Evolutionary conservation across 2,888 invertebrate genomes (phyloP), one percentile per base, ranked within the genome.

Genomic region (Idaea straminata): DNA sequence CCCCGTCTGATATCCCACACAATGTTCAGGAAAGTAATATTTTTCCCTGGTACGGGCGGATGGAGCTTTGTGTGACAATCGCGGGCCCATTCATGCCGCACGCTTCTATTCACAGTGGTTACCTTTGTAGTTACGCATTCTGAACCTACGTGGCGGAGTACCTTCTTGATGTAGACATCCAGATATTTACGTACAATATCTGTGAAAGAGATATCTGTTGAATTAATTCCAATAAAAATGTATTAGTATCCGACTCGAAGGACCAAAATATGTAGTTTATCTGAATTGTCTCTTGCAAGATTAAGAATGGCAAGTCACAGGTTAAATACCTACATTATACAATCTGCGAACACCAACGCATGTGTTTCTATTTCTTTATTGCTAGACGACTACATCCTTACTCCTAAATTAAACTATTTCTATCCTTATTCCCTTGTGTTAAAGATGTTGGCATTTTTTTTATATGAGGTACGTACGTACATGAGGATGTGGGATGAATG

Each of bases 261-360:
- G 47, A 7, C 36, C 36, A 10, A 47, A 47, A 47, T 10, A 25
- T 25, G 25, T 25, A 25, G 25, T 25, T 25, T 25, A 25, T 25
- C 25, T 25, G 25, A 25, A 25, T 25, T 25, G 25, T 25, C 25
- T 25, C 25, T 25, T 25, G 58, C 62, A 61, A 61, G 58, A 57
- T 47, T 67, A 65, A 65, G 69, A 67, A 75, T 70, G 47, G 67
- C 73, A 74, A 83, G 82, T 81, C 86, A 83, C 80, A 81, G 83
- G 85, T 88, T 86, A 89, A 89, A 86, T 81, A 82, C 75, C 85
- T 87, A 25, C 25, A 47, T 47, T 83, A 89, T 89, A 88, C 85
- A 89, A 90, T 91, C 83, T 88, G 85, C 84, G 81, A 78, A 83
- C 86, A 79, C 86, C 86, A 78, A 84, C 85, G 83, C 87, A 86